A percentile compares a stretch with the other conserved stretches of the same genome.
Evolutionary conservation across 2,797 vertebrate genomes (phyloP).

Genomic region (Danio albolineatus): DNA sequence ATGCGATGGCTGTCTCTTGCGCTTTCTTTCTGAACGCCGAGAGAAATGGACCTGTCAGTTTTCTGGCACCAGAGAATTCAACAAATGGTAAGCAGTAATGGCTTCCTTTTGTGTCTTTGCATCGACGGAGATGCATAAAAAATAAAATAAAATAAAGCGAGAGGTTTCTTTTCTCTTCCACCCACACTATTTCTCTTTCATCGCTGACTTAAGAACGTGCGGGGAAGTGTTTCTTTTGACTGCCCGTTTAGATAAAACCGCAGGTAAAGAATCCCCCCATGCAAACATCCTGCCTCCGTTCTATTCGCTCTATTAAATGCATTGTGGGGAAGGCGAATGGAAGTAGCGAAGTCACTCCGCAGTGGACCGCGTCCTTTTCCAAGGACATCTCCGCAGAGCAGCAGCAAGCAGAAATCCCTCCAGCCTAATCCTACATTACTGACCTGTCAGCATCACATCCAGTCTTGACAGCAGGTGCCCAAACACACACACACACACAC

Average conservation of each 20-base stretch:
- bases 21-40: conserved; percentile 67
- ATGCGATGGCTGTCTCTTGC: conserved; percentile 65
- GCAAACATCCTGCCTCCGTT: conserved; percentile 9
- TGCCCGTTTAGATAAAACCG: conserved; percentile 41
- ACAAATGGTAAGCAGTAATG: conserved; percentile 82
- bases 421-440: conserved; percentile 67
- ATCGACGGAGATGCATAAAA: conserved; percentile 77
- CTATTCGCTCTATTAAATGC: conserved; percentile 57
- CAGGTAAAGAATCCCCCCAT: conserved; percentile 8
- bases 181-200: conserved; percentile 64
- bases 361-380: conserved; percentile 62
- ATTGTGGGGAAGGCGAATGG: conserved; percentile 24
- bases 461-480: conserved; percentile 62
- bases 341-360: conserved; percentile 43
- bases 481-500: conserved; percentile 30
- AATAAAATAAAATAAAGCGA: conserved; percentile 65
- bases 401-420: conserved; percentile 61
- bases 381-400: conserved; percentile 65
- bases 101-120: conserved; percentile 79
- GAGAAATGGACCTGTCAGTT: conserved; percentile 86
- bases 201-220: conserved; percentile 57
- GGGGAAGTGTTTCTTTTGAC: conserved; percentile 29
- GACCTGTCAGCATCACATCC: conserved; percentile 66
- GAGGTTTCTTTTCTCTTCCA: conserved; percentile 55
- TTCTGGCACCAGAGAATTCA: conserved; percentile 80